Base-by-base conservation (phyloP, 30 jellyfish, hydroid and myxozoan genomes). In the Hydractinia echinata region DNA sequence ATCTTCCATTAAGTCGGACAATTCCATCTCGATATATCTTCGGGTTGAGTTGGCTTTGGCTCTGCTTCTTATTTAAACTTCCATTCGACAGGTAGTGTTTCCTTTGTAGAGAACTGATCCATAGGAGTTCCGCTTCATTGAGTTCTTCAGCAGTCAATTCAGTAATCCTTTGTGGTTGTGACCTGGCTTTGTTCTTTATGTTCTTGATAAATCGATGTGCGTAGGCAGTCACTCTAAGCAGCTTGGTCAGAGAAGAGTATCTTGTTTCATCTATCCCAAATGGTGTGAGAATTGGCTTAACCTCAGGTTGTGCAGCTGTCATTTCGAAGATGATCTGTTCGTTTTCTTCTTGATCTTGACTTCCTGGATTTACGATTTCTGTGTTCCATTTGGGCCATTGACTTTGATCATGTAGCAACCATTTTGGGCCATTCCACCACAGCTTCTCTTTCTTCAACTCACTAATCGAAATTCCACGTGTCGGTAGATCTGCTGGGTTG, bases 191-290 rank as follows among this genome's bases (percentile, higher is more conserved):
- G 21, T 30, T 11, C 54, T 61, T 58, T 50, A 48, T 10, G 54
- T 61, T 51, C 54, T 51, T 76, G n/a, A 76, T 56, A 19, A 76
- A 76, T n/a, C 44, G 82, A 11, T 15, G 54, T 15, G 53, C 79
- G 51, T 76, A 76, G 76, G 79, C 77, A 8, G 84, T 76, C 7
- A 76, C 84, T 76, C 84, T 76, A 21, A 76, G 76, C 77, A 76
- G 54, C 20, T 76, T 76, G 14, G 14, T 15, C 10, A 48, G 53
- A 49, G 84, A 76, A 5, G 84, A 76, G 51, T 49, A 76, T 54
- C 58, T 76, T 13, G 13, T 52, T 76, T 76, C 84, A 21, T 76
- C 51, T 76, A 56, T 76, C 5, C 84, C 84, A 54, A 76, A 52
- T 10, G 84, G 77, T 56, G 84, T 52, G 44, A 10, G 54, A 50